Base-by-base conservation (phyloP, 2,113 vertebrate species). In the Hucho hucho region DNA sequence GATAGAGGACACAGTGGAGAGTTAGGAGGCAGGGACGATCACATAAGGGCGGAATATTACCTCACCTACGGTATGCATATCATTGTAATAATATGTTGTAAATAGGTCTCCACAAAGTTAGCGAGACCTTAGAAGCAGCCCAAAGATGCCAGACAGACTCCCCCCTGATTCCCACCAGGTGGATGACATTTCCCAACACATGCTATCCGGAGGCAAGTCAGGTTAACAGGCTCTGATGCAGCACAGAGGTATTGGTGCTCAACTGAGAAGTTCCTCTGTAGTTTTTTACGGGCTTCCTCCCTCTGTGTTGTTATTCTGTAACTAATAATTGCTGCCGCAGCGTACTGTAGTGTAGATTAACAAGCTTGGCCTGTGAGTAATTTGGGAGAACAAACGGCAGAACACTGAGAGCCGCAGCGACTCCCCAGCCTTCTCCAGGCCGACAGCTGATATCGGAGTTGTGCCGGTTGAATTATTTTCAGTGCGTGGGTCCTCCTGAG, bases 321-420 rank as follows among this genome's bases (percentile, higher is more conserved):
- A 72, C 77, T 75, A 75, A 84, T 91, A 89, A 87, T 87, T 87
- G 87, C 87, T 89, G 89, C 87, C 66, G 70, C 85, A 84, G 89
- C 87, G 89, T 81, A 81, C 81, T 89, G 90, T 91, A 70, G 80
- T 85, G 81, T 84, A 92, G 89, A 92, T 92, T 90, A 92, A 92
- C 78, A 87, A 91, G 87, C 79, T 74, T 78, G 83, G 85, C 82
- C 81, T 67, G 76, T 58, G 79, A 84, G 84, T 82, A 71, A 85
- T 87, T 83, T 80, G 81, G 73, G 77, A 85, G 75, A 77, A 83
- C 79, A 83, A 85, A 82, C 25, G 64, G 71, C 79, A 71, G 68
- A 37, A 65, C 67, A 69, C 64, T 26, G 49, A 70, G 75, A 29
- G 18, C 26, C 14, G 18, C 9, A 20, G 26, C 16, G 29, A 67